A percentile compares a stretch with the other conserved stretches of the same genome.
Evolutionary conservation across 1,140 invertebrate genomes (phyloP).

Genomic region (Apis laboriosa): DNA sequence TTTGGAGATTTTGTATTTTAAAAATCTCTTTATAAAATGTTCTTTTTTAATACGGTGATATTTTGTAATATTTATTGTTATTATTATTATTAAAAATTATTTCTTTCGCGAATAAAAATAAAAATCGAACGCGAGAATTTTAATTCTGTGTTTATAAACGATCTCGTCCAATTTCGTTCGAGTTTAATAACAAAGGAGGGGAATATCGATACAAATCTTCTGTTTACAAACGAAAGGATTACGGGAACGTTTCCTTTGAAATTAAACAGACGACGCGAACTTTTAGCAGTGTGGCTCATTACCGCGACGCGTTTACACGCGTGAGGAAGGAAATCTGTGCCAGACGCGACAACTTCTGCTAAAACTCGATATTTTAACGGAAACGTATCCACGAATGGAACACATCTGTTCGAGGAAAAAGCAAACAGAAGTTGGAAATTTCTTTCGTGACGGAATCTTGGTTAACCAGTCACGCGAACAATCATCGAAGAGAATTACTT

Average conservation of each 20-base stretch:
- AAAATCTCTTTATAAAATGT: too few relatives aligned
- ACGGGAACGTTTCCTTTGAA: not conserved
- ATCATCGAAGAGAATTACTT: conserved; percentile 20
- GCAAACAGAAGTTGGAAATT: conserved; percentile 2
- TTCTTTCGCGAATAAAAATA: not conserved
- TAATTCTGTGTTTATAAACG: not conserved
- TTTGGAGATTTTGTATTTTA: too few relatives aligned
- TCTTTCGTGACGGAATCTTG: conserved; percentile 19
- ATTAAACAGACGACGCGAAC: not conserved
- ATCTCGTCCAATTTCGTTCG: not conserved
- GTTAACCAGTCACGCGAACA: conserved; percentile 15
- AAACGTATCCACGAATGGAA: not conserved
- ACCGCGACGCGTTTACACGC: not conserved
- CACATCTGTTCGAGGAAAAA: not conserved
- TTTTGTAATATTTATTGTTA: not conserved
- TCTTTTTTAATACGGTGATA: too few relatives aligned
- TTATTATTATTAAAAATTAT: not conserved
- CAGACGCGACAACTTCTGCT: not conserved
- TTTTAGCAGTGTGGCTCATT: not conserved
- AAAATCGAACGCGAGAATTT: not conserved
- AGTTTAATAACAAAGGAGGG: conserved; percentile 2
- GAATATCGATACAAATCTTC: not conserved
- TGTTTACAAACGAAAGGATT: conserved; percentile 16
- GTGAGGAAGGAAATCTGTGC: not conserved
- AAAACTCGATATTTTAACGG: conserved; percentile 2